These are phyloP conservation scores for Limenitis camilla DNA, from an alignment of 2,888 invertebrate species.

Conservation along the genomic window DNA sequence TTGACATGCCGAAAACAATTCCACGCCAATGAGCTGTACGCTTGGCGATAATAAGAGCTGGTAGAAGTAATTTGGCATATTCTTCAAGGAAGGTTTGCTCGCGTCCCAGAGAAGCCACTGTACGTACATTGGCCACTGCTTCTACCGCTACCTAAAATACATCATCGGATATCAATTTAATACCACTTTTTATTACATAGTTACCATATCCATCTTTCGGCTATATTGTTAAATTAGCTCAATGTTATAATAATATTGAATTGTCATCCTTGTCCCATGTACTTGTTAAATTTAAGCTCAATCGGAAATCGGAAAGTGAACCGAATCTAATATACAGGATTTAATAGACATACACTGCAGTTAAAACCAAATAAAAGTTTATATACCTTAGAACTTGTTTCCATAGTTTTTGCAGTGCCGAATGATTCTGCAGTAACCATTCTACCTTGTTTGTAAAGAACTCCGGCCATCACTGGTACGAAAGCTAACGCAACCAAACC, in stretches of 20 bases:
- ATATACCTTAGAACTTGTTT: slow-evolving; percentile 80
- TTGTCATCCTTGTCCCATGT: no score
- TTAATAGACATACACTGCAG: not conserved
- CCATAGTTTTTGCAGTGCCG: slow-evolving; percentile 80
- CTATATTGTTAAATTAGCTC: no score
- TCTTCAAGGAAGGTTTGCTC: slow-evolving; percentile 79
- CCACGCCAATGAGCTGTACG: slow-evolving; percentile 79
- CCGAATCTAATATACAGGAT: not conserved
- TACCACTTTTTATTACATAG: no score
- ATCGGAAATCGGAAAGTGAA: not conserved
- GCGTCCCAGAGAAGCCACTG: slow-evolving; percentile 82
- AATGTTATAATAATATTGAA: no score
- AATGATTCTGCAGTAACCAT: slow-evolving; percentile 79
- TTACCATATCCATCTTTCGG: no score
- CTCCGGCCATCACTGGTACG: slow-evolving; percentile 80
- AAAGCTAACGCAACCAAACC: slow-evolving; percentile 83
- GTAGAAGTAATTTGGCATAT: slow-evolving; percentile 76
- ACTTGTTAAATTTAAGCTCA: no score
- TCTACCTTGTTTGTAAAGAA: slow-evolving; percentile 79
- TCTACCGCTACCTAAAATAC: slow-evolving; percentile 79
- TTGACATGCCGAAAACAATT: slow-evolving; percentile 80
- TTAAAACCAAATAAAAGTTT: not conserved
- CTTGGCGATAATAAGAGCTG: slow-evolving; percentile 75
- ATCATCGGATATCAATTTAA: not conserved
- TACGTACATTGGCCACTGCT: slow-evolving; percentile 84